A percentile compares a stretch with the other conserved stretches of the same genome.
Evolutionary conservation across 2,113 vertebrate genomes (phyloP).

Genomic region (Sclerurus mexicanus): DNA sequence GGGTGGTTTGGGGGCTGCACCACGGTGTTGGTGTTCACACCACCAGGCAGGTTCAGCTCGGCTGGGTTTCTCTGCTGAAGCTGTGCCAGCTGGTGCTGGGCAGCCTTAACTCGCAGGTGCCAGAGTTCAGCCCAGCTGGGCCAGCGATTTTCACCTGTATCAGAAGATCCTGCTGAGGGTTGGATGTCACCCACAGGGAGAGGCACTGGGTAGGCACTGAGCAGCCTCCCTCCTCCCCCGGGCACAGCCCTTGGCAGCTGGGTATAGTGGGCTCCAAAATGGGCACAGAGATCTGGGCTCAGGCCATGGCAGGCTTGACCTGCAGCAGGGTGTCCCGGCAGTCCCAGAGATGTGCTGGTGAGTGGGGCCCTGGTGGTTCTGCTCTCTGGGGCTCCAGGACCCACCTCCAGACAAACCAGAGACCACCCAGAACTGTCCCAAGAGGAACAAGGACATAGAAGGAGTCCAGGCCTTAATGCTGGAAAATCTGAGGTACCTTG

Average conservation of each 20-base stretch:
- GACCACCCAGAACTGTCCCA: not conserved
- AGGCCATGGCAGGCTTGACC: rapidly evolving
- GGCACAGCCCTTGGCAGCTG: no score
- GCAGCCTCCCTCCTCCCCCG: not conserved
- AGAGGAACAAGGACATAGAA: not conserved
- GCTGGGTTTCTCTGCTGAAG: not conserved
- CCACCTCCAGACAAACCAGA: rapidly evolving
- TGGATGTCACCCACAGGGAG: no score
- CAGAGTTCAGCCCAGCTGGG: rapidly evolving
- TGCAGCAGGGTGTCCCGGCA: no score
- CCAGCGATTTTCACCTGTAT: not conserved
- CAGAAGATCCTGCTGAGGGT: not conserved
- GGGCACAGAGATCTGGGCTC: not conserved
- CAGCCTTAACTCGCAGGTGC: rapidly evolving
- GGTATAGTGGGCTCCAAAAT: rapidly evolving
- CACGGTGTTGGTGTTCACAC: rapidly evolving
- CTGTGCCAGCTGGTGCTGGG: not conserved
- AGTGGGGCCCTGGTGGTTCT: not conserved
- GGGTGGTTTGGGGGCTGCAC: not conserved
- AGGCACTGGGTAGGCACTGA: not conserved
- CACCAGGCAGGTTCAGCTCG: rapidly evolving
- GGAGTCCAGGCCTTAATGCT: not conserved
- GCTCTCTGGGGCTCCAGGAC: not conserved
- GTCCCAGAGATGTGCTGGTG: not conserved
- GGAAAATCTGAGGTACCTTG: not conserved